These are phyloP conservation scores for Alfaro cultratus DNA, from an alignment of 2,797 vertebrate genomes.

Conservation along the genomic window DNA sequence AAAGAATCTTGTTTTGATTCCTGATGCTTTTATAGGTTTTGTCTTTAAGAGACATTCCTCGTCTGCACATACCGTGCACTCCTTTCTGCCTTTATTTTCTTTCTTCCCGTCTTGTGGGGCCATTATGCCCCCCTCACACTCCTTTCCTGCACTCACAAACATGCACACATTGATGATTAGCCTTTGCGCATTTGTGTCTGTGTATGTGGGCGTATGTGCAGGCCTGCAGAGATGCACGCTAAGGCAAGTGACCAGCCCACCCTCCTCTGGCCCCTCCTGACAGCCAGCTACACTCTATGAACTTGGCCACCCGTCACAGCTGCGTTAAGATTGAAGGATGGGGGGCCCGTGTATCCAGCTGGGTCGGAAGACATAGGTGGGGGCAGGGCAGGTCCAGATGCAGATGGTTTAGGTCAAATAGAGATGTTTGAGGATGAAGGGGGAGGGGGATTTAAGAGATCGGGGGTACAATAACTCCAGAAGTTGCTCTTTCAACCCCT, in stretches of 20 bases:
- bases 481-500: constrained; percentile 67
- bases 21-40: constrained; percentile 81
- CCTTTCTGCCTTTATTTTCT: constrained; percentile 78
- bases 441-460: constrained; percentile 70
- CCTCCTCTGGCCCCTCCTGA: constrained; percentile 66
- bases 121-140: constrained; percentile 33
- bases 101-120: constrained; percentile 79
- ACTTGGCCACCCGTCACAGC: constrained; percentile 80
- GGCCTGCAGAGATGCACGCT: background rate
- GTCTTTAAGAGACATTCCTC: constrained; percentile 81
- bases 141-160: constrained; percentile 64
- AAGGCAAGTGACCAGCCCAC: constrained; percentile 70
- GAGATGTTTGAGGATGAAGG: constrained; percentile 79
- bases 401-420: constrained; percentile 83
- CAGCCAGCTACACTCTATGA: constrained; percentile 74
- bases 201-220: constrained; percentile 8
- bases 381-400: constrained; percentile 76
- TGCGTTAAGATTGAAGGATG: constrained; percentile 79
- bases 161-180: constrained; percentile 62
- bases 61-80: constrained; percentile 78
- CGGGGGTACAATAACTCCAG: constrained; percentile 75
- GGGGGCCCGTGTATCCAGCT: constrained; percentile 78
- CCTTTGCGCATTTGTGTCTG: constrained; percentile 17
- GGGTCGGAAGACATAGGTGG: constrained; percentile 76
- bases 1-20: constrained; percentile 81